Evolutionary conservation across 2,113 vertebrate species (phyloP), one percentile per base, ranked within the genome.

Genomic region (Petaurus breviceps): DNA sequence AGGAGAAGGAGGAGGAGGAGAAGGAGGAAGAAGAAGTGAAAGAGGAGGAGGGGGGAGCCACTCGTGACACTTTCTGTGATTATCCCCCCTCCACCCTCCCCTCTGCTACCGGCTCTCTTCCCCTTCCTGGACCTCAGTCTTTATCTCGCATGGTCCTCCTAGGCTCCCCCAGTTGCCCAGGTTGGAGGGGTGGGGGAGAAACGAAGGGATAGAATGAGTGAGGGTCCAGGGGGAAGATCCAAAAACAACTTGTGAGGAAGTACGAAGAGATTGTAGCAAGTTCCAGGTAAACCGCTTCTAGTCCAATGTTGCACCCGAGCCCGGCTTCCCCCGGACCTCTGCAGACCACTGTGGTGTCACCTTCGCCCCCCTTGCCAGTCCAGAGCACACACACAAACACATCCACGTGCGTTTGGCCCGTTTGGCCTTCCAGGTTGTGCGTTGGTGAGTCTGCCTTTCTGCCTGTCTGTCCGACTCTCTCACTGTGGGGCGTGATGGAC

Each of bases 71-170:
- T 97, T 90, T 94, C 92, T n/a, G 96, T 68, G 97, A 90, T 53
- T 95, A 94, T 95, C 92, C 96, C 97, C 96, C 96, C 96, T 97
- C 98, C 97, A 46, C 93, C 97, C 96, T 95, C 97, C 95, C 91
- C 37, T 28, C 55, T 28, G 53, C 92, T 31, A 92, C 95, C 68
- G 94, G 94, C 97, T 95, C 92, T 57, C 94, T 95, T 96, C 93
- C 94, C 95, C n/a, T 84, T 92, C 93, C 95, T 92, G 95, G 92
- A 94, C 50, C 95, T 98, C 98, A 98, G 96, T 97, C 97, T 93
- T 97, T 96, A 95, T 95, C 96, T 96, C 94, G 92, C 98, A 98
- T 98, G 97, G 93, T 97, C 95, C 52, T 91, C 94, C 46, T 95
- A 92, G 92, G 93, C 94, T 61, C 92, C 95, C 96, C 95, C 53